Evolutionary conservation across 2,888 invertebrate genomes (phyloP), one percentile per base, ranked within the genome.

Genomic region (Thumatha senex): DNA sequence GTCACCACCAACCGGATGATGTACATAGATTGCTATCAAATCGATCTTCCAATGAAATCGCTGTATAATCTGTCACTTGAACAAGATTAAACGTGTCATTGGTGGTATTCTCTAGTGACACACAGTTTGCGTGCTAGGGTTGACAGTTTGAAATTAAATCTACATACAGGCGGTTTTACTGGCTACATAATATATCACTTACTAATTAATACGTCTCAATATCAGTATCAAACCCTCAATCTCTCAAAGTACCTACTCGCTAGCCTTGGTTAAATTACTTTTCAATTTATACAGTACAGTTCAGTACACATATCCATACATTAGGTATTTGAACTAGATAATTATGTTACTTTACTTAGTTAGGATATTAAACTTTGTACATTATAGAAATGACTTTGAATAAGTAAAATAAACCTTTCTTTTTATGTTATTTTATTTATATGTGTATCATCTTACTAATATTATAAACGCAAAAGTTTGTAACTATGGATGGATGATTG

Each of bases 231-330:
- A 40, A 42, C 57, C 47, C 61, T 41, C 40, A 42, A 47, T 41
- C 54, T n/a, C n/a, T n/a, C n/a, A n/a, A n/a, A n/a, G 48, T 47
- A 35, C 35, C 49, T 34, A 36, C 61, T 40, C 30, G 65, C 40
- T 65, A 13, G 56, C 65, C 65, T 65, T 65, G 65, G 40, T 51
- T 7, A 7, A 18, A 52, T 50, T 46, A 58, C 68, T 40, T 65
- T 67, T 67, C 56, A 56, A 52, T 54, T 30, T 13, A 30, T 24
- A 24, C 18, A 24, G 18, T 31, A 24, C 49, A 43, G 24, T 24
- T 4, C 18, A 24, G 18, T 31, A 24, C 49, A 43, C 49, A 31
- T 54, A 51, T 43, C 56, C 29, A 12, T 34, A 30, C 12, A 33
- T 33, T 34, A n/a, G n/a, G n/a, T n/a, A 47, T 47, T 47, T 34